Evolutionary conservation across 2,113 vertebrate genomes (phyloP).

Genomic region (Sula dactylatra): DNA sequence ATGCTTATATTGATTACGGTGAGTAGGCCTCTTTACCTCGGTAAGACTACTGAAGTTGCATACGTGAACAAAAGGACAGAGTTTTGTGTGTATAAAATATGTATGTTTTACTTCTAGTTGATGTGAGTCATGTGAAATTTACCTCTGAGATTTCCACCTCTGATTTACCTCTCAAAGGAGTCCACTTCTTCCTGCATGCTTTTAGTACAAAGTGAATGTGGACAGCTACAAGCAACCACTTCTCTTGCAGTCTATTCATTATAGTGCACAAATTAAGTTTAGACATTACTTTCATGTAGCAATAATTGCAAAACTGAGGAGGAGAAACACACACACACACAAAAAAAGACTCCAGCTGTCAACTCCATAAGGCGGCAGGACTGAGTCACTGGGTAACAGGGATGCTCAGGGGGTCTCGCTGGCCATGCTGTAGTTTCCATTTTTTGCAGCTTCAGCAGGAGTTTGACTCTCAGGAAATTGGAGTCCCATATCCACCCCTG

Average conservation of each 20-base stretch:
- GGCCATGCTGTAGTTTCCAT: fast-evolving
- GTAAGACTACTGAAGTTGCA: too few species aligned
- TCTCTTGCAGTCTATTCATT: background rate
- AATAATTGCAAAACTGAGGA: background rate
- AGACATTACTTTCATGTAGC: background rate
- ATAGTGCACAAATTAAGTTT: background rate
- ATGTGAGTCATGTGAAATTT: background rate
- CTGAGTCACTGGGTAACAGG: too few species aligned
- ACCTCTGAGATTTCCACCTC: background rate
- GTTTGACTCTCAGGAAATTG: background rate
- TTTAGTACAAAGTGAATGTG: background rate
- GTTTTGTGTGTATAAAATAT: too few species aligned
- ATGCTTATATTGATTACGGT: background rate
- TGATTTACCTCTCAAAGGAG: background rate
- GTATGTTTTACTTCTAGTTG: background rate
- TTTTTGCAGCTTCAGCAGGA: background rate
- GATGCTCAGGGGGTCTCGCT: too few species aligned
- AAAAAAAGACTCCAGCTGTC: too few species aligned
- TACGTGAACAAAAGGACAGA: background rate
- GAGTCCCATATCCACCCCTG: background rate
- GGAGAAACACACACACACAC: background rate
- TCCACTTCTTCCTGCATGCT: background rate
- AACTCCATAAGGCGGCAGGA: background rate
- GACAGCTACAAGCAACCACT: background rate
- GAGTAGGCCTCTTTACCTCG: background rate